These are phyloP conservation scores for Hypomecis atomaria DNA, from an alignment of 2,888 invertebrate species.

Conservation along the genomic window DNA sequence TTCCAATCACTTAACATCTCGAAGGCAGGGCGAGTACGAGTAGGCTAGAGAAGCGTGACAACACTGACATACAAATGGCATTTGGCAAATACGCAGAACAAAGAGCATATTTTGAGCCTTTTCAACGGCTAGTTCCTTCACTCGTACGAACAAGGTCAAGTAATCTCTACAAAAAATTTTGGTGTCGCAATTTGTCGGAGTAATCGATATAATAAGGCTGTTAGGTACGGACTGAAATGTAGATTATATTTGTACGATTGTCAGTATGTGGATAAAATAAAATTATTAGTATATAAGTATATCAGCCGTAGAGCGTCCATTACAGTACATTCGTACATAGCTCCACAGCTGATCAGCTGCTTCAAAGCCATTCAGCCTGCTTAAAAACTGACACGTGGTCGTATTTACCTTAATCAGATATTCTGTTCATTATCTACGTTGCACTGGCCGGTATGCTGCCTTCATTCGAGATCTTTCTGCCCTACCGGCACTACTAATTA, in stretches of 20 bases:
- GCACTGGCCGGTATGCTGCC: too few relatives aligned
- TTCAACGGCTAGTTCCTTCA: constrained; percentile 58
- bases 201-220: constrained; percentile 37
- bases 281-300: too few relatives aligned
- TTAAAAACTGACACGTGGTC: too few relatives aligned
- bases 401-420: too few relatives aligned
- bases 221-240: constrained; percentile 19
- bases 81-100: constrained; percentile 66
- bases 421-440: too few relatives aligned
- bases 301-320: too few relatives aligned
- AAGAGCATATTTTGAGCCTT: constrained; percentile 64
- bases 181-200: constrained; percentile 41
- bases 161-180: constrained; percentile 44
- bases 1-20: constrained; percentile 8
- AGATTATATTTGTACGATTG: constrained; percentile 14
- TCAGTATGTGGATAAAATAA: not conserved
- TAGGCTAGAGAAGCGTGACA: constrained; percentile 54
- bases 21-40: constrained; percentile 7
- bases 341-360: too few relatives aligned
- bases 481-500: too few relatives aligned
- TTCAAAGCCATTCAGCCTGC: too few relatives aligned
- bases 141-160: constrained; percentile 60
- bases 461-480: too few relatives aligned
- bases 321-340: too few relatives aligned
- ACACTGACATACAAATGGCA: constrained; percentile 67